Conservation (phyloP, 2,113 vertebrate species). For the Misgurnus anguillicaudatus region DNA sequence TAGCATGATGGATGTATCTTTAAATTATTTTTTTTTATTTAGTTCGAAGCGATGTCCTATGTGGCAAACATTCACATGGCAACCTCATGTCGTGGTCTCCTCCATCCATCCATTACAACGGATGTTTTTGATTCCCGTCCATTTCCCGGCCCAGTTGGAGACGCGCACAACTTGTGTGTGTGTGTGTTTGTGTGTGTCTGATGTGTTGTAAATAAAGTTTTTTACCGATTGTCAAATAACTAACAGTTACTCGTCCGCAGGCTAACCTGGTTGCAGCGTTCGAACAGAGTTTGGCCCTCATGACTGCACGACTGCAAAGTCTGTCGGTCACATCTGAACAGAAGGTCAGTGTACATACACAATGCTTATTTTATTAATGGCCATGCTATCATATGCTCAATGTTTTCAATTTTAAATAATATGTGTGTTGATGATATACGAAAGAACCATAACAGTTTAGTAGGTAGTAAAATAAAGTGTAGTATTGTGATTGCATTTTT, state of each 20-base stretch:
- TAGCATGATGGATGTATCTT: conserved; percentile 10
- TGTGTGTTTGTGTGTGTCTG: conserved; percentile 18
- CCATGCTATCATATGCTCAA: no score
- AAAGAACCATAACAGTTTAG: no score
- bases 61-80: background rate
- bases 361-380: no score
- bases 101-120: conserved; percentile 50
- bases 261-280: conserved; percentile 96
- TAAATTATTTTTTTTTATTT: background rate
- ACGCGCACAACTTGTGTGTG: conserved; percentile 44
- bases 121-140: conserved; percentile 52
- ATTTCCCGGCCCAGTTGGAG: conserved; percentile 50
- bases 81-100: conserved; percentile 27
- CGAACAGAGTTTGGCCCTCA: conserved; percentile 94
- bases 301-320: conserved; percentile 93
- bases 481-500: no score
- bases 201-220: background rate
- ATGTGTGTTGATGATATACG: no score
- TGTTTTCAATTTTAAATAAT: no score
- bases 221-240: background rate
- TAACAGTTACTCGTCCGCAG: conserved; percentile 67
- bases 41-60: background rate
- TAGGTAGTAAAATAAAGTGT: no score
- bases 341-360: conserved; percentile 76
- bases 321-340: conserved; percentile 89